Evolutionary conservation across 30 jellyfish, hydroid and myxozoan species (phyloP), one percentile per base, ranked within the genome.

Genomic region (Haliclystus octoradiatus): DNA sequence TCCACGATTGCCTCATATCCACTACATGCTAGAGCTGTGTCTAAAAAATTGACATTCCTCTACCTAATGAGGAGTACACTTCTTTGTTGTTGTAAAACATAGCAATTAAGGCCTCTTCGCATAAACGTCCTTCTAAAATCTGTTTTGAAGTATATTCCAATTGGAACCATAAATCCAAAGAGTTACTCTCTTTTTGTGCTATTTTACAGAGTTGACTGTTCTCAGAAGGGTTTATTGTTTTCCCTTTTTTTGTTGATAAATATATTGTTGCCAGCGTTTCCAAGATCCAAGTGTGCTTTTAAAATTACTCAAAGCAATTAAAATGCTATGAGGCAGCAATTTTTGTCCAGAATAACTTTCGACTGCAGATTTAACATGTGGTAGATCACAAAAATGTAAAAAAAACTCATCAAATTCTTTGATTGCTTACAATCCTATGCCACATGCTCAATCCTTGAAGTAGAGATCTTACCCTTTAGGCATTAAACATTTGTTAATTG

Each of bases 1-100:
- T 69, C 69, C 49, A 69, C 70, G 2, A 69, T 32, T 35, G 79
- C 79, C 29, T 69, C 79, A 49, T 69, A 69, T 50, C 79, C 79
- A 28, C 79, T 25, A 13, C 51, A 50, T 40, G 49, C 69, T 1
- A 40, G 23, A 22, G 79, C 79, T 3, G 50, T 69, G 32, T 69
- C 79, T 1, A 69, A 13, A 4, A 49, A 28, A 49, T 69, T 26
- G 70, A 46, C 71, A 69, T 35, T 49, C 50, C 79, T 49, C 50
- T 50, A 23, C 79, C 79, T 14, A 69, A 33, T 2, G 79, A 69
- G 23, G 49, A 19, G 31, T 4, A 33, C 3, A 40, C 30, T 19
- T 19, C 50, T 40, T 25, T 25, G 28, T 69, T 69, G 40, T 25
- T 26, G 50, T 69, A 69, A 23, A 69, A 2, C 24, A 28, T 4